Evolutionary conservation across 1,140 invertebrate genomes (phyloP).

Genomic region (Thaumetopoea pityocampa): DNA sequence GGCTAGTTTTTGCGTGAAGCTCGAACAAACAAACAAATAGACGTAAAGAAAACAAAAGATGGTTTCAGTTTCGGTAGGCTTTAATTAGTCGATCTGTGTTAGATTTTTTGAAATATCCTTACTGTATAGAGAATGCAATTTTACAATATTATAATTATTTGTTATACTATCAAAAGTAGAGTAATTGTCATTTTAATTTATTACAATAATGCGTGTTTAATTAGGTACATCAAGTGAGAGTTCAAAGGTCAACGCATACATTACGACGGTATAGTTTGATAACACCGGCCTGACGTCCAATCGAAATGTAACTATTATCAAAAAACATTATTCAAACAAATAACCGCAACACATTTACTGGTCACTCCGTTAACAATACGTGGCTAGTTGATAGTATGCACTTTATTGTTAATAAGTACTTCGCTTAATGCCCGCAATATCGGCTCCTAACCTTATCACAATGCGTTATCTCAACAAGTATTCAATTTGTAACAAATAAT

Average conservation of each 20-base stretch:
- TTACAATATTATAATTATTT: too few species aligned
- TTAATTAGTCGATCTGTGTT: too few species aligned
- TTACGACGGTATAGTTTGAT: constrained; percentile 2
- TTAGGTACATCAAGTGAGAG: background rate
- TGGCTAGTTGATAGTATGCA: constrained; percentile 18
- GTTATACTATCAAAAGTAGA: too few species aligned
- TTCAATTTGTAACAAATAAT: too few species aligned
- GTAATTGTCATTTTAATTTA: too few species aligned
- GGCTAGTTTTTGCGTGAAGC: too few species aligned
- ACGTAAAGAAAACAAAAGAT: too few species aligned
- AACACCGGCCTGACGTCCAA: constrained; percentile 5
- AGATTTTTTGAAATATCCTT: too few species aligned
- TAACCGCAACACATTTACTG: constrained; percentile 17
- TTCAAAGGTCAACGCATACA: constrained; percentile 9
- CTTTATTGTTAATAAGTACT: constrained; percentile 28
- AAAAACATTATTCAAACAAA: constrained; percentile 18
- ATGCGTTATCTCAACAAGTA: constrained; percentile 26
- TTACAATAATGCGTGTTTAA: background rate
- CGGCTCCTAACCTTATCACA: constrained; percentile 45
- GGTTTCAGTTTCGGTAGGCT: too few species aligned
- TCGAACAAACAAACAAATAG: too few species aligned
- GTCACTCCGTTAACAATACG: constrained; percentile 20
- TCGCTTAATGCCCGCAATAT: constrained; percentile 28
- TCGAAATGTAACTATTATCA: constrained; percentile 2
- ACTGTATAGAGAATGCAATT: too few species aligned